phyloP scores from a whole-genome alignment of 1,140 invertebrate genomes.

The Zaprionus camerounensis region DNA sequence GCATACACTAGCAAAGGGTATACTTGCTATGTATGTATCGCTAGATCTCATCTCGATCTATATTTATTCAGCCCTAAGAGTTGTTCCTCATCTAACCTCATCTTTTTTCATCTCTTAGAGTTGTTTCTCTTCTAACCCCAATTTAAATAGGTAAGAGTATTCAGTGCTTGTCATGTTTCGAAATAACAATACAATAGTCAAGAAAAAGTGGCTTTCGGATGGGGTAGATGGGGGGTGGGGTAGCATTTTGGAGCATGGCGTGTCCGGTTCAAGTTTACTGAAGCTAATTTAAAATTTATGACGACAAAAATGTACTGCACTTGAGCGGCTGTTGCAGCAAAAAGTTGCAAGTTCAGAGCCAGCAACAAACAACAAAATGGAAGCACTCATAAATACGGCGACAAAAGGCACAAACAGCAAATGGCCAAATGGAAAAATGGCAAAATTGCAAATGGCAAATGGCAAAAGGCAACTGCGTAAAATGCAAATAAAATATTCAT shows the following conservation, averaged over 20 bases:
- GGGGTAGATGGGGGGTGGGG: not conserved
- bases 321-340: conserved; percentile 59
- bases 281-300: conserved; percentile 75
- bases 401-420: conserved; percentile 32
- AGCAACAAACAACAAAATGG: conserved; percentile 18
- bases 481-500: conserved; percentile 70
- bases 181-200: conserved; percentile 48
- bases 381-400: conserved; percentile 35
- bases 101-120: too few species aligned
- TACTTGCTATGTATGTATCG: not conserved
- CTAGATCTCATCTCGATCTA: too few species aligned
- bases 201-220: conserved; percentile 1
- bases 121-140: too few species aligned
- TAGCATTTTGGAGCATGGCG: not conserved
- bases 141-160: too few species aligned
- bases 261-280: conserved; percentile 54
- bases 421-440: conserved; percentile 14
- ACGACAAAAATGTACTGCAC: conserved; percentile 60
- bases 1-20: not conserved
- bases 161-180: not conserved
- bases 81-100: too few species aligned
- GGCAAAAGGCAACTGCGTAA: conserved; percentile 64
- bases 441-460: conserved; percentile 43
- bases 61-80: too few species aligned
- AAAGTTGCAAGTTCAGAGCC: conserved; percentile 48